These are phyloP conservation scores for Plutella xylostella DNA, from an alignment of 2,888 invertebrate species.

Conservation along the genomic window DNA sequence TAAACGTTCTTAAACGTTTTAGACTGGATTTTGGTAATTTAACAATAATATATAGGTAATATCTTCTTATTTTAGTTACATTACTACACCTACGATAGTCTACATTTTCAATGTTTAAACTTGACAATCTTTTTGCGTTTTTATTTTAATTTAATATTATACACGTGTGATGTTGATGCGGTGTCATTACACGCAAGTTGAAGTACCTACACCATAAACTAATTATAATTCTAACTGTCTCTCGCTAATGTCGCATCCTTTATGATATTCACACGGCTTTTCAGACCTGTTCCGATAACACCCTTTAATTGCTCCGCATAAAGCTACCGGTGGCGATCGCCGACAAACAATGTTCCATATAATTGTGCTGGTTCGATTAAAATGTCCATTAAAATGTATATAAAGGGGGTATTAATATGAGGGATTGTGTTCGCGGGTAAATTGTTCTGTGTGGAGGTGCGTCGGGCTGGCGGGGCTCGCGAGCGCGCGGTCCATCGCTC, in stretches of 20 bases:
- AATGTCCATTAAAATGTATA: slow-evolving; percentile 25
- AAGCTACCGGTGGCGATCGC: slow-evolving; percentile 10
- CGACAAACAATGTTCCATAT: slow-evolving; percentile 14
- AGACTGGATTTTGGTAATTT: neutral
- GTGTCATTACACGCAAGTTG: too few relatives aligned
- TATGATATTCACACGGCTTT: slow-evolving; percentile 6
- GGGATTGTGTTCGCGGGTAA: slow-evolving; percentile 23
- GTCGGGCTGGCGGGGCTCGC: neutral
- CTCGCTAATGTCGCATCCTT: slow-evolving; percentile 4
- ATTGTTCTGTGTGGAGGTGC: slow-evolving; percentile 10
- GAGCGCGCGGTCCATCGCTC: slow-evolving; percentile 19
- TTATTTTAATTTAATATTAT: too few relatives aligned
- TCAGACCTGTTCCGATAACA: slow-evolving; percentile 7
- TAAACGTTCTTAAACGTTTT: neutral
- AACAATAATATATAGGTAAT: too few relatives aligned
- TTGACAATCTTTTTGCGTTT: too few relatives aligned
- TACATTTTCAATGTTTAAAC: neutral
- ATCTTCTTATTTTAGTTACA: too few relatives aligned
- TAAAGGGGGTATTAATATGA: slow-evolving; percentile 23
- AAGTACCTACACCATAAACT: too few relatives aligned
- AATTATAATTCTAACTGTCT: neutral
- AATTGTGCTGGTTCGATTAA: slow-evolving; percentile 20
- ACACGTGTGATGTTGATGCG: too few relatives aligned
- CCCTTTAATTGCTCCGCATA: slow-evolving; percentile 12
- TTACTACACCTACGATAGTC: too few relatives aligned